Evolutionary conservation across 2,888 invertebrate genomes (phyloP), one percentile per base, ranked within the genome.

Genomic region (Epirrhoe alternata): DNA sequence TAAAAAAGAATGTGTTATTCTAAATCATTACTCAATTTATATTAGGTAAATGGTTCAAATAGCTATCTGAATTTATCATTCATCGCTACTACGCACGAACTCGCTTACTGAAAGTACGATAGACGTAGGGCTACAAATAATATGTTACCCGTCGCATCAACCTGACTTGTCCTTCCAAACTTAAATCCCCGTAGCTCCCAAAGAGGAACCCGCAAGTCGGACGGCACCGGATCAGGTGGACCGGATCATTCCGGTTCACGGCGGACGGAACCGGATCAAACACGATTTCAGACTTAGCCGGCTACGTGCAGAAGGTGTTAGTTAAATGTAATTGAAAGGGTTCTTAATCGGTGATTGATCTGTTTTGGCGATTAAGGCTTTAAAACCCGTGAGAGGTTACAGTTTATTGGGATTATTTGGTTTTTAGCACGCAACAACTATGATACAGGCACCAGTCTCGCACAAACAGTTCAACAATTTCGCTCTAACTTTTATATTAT

Each of bases 201-300:
- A 65, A 72, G 68, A 53, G 73, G 78, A 64, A 77, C 82, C 89
- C 88, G 81, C 89, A 88, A 89, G 86, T 86, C 80, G 84, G 85
- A 81, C 82, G 83, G 80, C 81, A 85, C 86, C 85, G 89, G 90
- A 90, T 90, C 90, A 90, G 90, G 90, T 91, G 89, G 81, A 89
- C 87, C 83, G 88, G 91, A 87, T 91, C 90, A 89, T 89, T 90
- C 89, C 89, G 84, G 89, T 85, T 84, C 88, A 80, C 72, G 80
- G 87, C 90, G 85, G 86, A 75, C 79, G 80, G 78, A 83, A 89
- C 87, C 86, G 88, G 90, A 88, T 89, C 89, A 85, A 88, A 89
- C 88, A 88, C 87, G 89, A 86, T 89, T 90, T 87, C 82, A 85
- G 90, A 90, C 89, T 88, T 87, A 89, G 85, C 83, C 84, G 86